Conservation (phyloP, 2,797 vertebrate species). For the Notolepis coatsorum region DNA sequence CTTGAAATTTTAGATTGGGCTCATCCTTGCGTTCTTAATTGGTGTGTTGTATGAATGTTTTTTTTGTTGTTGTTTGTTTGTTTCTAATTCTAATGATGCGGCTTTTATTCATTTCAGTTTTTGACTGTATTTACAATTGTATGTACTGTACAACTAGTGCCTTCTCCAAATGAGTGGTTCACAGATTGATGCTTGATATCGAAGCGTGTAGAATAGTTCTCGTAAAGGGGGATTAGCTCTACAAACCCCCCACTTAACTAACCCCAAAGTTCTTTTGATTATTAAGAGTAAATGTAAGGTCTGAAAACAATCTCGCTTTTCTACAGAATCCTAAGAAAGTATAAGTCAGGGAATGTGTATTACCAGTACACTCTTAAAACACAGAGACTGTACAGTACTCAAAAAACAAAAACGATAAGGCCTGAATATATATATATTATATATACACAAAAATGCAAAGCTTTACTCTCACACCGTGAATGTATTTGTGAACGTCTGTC, state of each 20-base stretch:
- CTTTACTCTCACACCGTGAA: slow-evolving; percentile 80
- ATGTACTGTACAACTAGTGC: slow-evolving; percentile 78
- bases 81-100: slow-evolving; percentile 44
- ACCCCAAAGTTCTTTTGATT: slow-evolving; percentile 51
- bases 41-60: slow-evolving; percentile 91
- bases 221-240: slow-evolving; percentile 31
- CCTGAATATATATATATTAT: slow-evolving; percentile 34
- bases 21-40: slow-evolving; percentile 92
- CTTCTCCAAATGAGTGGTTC: slow-evolving; percentile 61
- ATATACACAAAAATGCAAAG: slow-evolving; percentile 68
- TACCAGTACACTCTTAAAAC: slow-evolving; percentile 33
- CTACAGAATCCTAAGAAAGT: slow-evolving; percentile 61
- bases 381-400: slow-evolving; percentile 51
- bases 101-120: slow-evolving; percentile 45
- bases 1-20: slow-evolving; percentile 89
- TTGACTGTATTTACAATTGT: slow-evolving; percentile 61
- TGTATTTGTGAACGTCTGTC: slow-evolving; percentile 64
- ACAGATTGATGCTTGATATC: slow-evolving; percentile 29
- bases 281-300: slow-evolving; percentile 27
- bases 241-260: slow-evolving; percentile 16
- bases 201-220: slow-evolving; percentile 29
- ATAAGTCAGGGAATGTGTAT: slow-evolving; percentile 65
- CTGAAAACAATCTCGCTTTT: slow-evolving; percentile 35
- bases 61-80: slow-evolving; percentile 71
- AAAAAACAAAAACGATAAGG: slow-evolving; percentile 26